A percentile compares a stretch with the other conserved stretches of the same genome.
phyloP scores from a whole-genome alignment of 2,888 invertebrate species.

The Drosophila lutescens region DNA sequence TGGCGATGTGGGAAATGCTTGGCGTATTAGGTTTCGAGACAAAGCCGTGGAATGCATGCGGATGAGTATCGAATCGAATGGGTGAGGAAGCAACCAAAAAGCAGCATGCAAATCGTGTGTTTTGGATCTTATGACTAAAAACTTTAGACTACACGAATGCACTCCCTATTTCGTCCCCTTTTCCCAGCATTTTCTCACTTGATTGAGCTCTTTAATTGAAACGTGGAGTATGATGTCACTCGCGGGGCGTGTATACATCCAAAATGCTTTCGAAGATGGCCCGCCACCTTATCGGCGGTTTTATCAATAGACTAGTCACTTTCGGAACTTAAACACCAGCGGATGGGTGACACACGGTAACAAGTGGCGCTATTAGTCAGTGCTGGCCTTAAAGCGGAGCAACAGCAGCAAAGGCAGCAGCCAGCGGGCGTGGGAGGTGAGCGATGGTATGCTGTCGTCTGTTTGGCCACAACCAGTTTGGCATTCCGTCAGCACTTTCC shows the following conservation, averaged over 20 bases:
- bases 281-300: constrained; percentile 50
- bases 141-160: constrained; percentile 3
- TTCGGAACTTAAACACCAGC: constrained; percentile 6
- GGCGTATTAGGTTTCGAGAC: constrained; percentile 49
- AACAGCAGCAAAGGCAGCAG: constrained; percentile 17
- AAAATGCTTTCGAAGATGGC: constrained; percentile 2
- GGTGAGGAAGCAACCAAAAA: constrained; percentile 39
- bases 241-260: constrained; percentile 19
- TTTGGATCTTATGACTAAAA: constrained; percentile 26
- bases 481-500: constrained; percentile 33
- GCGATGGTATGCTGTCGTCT: constrained; percentile 11
- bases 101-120: constrained; percentile 51
- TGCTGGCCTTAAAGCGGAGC: constrained; percentile 11
- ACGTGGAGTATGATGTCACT: constrained; percentile 61
- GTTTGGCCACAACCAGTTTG: constrained; percentile 32
- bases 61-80: constrained; percentile 20
- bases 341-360: constrained; percentile 63
- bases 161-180: constrained; percentile 9
- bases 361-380: constrained; percentile 72
- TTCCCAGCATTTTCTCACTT: constrained; percentile 9
- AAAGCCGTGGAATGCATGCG: constrained; percentile 52
- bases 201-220: constrained; percentile 58
- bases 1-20: constrained; percentile 35
- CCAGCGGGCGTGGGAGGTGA: constrained; percentile 45
- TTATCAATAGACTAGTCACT: constrained; percentile 50